These are phyloP conservation scores for Manis pentadactyla DNA, from an alignment of 2,797 vertebrate genomes.

Conservation along the genomic window DNA sequence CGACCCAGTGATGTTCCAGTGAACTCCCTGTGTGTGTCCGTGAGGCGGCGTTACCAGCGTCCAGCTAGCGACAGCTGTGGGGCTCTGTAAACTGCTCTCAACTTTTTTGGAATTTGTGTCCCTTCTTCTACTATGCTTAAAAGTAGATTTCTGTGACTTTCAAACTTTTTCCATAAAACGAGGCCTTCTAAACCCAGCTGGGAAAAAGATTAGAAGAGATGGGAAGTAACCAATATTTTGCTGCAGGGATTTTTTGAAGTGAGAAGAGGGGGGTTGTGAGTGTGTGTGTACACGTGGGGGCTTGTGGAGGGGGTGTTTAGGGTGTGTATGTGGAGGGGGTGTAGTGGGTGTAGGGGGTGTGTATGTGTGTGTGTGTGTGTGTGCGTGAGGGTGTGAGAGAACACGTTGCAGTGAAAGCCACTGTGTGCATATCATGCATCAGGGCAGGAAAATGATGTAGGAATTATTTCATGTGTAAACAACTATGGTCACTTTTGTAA, in stretches of 20 bases:
- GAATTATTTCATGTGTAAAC: slow-evolving; percentile 39
- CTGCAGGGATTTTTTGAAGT: not conserved
- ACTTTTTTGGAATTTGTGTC: slow-evolving; percentile 63
- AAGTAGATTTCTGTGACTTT: slow-evolving; percentile 51
- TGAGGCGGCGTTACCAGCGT: slow-evolving; percentile 43
- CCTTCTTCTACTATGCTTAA: slow-evolving; percentile 56
- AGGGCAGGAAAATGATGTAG: not conserved
- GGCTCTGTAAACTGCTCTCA: slow-evolving; percentile 37
- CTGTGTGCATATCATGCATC: not conserved
- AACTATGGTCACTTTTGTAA: slow-evolving; percentile 69
- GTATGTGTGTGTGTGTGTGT: not conserved
- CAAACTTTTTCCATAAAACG: slow-evolving; percentile 65
- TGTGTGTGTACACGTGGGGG: not conserved
- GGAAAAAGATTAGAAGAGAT: slow-evolving; percentile 42
- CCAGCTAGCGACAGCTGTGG: slow-evolving; percentile 75
- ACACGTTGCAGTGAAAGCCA: slow-evolving; percentile 73
- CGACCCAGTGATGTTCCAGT: not conserved
- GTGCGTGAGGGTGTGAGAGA: not conserved
- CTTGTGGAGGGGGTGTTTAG: not conserved
- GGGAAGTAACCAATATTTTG: not conserved
- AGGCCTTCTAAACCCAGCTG: slow-evolving; percentile 62
- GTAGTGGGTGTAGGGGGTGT: not conserved
- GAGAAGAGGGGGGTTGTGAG: not conserved
- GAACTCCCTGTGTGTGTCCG: not conserved
- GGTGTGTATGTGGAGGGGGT: not conserved